Base-by-base conservation (phyloP, 2,797 vertebrate species). In the Echeneis naucrates region DNA sequence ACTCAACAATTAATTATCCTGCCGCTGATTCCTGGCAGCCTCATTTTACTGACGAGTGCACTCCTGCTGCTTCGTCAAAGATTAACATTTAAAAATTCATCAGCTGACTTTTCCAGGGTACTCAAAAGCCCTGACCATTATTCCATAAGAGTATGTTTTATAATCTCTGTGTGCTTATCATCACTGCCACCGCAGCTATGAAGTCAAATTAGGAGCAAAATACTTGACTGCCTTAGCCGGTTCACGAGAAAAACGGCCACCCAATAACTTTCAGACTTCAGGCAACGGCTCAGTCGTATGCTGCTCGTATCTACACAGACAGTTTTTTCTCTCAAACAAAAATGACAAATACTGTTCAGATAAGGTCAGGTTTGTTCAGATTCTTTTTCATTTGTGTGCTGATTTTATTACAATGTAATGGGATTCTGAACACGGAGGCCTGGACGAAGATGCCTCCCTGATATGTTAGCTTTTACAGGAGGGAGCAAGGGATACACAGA, bases 1-100 rank as follows among this genome's bases (percentile, higher is more conserved):
- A 89, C 88, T 92, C 78, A 93, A 94, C 93, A 92, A 95, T 95
- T 94, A 94, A 95, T 95, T 95, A 94, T 92, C 88, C 87, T 89
- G 82, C 83, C 90, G 89, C 84, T 89, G 64, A 93, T 93, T 92
- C 66, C 87, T 93, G 89, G 88, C 89, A 94, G 87, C 68, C 80
- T 88, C 85, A 81, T 92, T 92, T 93, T 88, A 90, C 91, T 87
- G 90, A 88, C 80, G 83, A 88, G 88, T 92, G 83, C 86, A 90
- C 90, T 92, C 85, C 87, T 88, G 87, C 93, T 88, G 87, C 89
- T 90, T 90, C 89, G 90, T 92, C 90, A 89, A 92, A 94, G 92
- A 94, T 91, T 90, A 91, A 89, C 79, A 87, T 91, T 93, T 92
- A 91, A 91, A 92, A 89, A 93, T 92, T 90, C 86, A 92, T 92